Percentiles rank a stretch among this genome's conserved stretches.
These are phyloP conservation scores for Calliopsis andreniformis DNA, from an alignment of 1,140 invertebrate species.

Conservation along the genomic window DNA sequence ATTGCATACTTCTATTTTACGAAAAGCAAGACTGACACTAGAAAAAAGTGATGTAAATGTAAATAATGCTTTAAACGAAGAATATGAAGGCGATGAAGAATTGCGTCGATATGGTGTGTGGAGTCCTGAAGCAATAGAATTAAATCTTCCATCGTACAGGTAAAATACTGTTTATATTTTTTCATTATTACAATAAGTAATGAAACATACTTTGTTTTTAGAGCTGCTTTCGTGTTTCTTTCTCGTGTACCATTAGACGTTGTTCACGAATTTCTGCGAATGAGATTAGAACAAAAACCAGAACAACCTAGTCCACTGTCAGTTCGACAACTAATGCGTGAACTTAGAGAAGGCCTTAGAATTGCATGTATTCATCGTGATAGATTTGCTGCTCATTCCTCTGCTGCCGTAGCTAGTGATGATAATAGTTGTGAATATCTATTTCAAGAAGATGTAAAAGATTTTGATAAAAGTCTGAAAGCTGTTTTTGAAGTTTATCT, in stretches of 20 bases:
- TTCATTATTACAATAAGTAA: background rate
- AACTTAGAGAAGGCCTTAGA: conserved; percentile 92
- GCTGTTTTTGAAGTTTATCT: conserved; percentile 89
- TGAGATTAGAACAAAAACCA: conserved; percentile 92
- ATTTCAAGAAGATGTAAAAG: conserved; percentile 84
- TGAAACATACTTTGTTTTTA: conserved; percentile 42
- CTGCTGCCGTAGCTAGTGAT: conserved; percentile 84
- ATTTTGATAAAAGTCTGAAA: conserved; percentile 90
- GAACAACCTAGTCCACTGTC: conserved; percentile 92
- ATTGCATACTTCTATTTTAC: conserved; percentile 85
- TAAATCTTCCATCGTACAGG: conserved; percentile 91
- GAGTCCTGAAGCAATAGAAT: conserved; percentile 87
- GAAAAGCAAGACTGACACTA: conserved; percentile 87
- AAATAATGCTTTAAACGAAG: conserved; percentile 71
- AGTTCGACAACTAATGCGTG: conserved; percentile 92
- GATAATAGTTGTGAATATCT: conserved; percentile 76
- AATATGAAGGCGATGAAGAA: conserved; percentile 82
- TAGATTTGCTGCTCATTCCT: conserved; percentile 87
- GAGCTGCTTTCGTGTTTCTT: conserved; percentile 91
- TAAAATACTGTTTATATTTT: no score
- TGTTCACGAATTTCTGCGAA: conserved; percentile 92
- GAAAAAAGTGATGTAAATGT: conserved; percentile 81
- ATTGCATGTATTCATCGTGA: conserved; percentile 90
- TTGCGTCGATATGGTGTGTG: conserved; percentile 87
- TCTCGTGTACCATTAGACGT: conserved; percentile 91